phyloP scores from a whole-genome alignment of 2,888 invertebrate species.

The Heliconius ismenius region DNA sequence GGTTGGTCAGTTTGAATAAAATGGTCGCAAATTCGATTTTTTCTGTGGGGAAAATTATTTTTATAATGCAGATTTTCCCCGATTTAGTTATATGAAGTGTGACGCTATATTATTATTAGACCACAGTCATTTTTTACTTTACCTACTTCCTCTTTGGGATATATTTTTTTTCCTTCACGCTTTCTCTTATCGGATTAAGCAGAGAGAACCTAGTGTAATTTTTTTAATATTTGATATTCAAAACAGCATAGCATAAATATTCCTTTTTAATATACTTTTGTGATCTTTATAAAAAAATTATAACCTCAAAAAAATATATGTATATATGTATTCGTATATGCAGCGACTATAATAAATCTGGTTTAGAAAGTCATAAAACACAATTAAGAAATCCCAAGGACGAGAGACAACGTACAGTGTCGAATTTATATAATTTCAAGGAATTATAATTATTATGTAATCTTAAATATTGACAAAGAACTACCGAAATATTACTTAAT shows the following conservation, averaged over 20 bases:
- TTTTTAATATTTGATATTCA: no score
- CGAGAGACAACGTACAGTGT: background rate
- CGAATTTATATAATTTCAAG: background rate
- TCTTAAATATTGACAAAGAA: background rate
- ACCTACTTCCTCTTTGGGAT: no score
- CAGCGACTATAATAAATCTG: background rate
- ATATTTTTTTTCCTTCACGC: no score
- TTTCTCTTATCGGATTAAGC: no score
- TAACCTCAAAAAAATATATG: background rate
- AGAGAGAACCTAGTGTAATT: no score
- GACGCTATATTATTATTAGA: background rate
- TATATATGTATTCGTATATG: no score
- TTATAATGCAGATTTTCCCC: no score
- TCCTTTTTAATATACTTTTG: background rate
- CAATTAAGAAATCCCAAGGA: conserved; percentile 16
- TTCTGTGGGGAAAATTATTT: background rate
- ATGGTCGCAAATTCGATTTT: background rate
- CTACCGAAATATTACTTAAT: background rate
- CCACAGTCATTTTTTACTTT: no score
- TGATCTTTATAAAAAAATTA: background rate
- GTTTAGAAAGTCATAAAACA: background rate
- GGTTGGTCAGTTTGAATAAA: background rate
- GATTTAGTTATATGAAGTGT: background rate
- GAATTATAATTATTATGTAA: background rate
- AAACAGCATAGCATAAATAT: no score